Evolutionary conservation across 2,888 invertebrate genomes (phyloP).

Genomic region (Leptopterna dolabrata): DNA sequence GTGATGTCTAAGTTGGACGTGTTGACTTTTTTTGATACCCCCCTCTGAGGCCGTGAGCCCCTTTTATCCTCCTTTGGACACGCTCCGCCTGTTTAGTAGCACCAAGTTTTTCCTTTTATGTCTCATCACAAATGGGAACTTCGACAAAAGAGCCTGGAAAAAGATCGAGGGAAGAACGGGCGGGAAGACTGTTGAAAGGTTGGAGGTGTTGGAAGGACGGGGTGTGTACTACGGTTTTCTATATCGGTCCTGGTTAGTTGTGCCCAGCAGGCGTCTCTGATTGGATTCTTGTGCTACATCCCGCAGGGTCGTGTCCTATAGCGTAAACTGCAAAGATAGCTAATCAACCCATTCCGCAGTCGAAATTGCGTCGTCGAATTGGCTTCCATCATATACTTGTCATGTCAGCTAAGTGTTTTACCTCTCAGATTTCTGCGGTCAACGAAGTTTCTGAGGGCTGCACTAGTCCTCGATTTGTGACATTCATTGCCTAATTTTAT

Average conservation of each 20-base stretch:
- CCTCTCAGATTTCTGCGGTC: no score
- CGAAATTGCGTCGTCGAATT: no score
- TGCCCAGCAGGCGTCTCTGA: background rate
- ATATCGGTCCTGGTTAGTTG: background rate
- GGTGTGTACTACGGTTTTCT: slow-evolving; percentile 30
- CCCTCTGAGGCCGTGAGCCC: slow-evolving; percentile 40
- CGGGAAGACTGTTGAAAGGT: slow-evolving; percentile 13
- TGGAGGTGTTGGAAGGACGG: background rate
- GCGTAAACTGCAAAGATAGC: background rate
- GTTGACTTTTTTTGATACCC: slow-evolving; percentile 45
- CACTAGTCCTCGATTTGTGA: no score
- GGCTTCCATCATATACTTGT: no score
- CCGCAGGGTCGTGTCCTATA: background rate
- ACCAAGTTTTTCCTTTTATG: slow-evolving; percentile 43
- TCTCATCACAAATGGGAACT: slow-evolving; percentile 43
- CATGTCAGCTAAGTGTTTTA: no score
- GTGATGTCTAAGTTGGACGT: slow-evolving; percentile 44
- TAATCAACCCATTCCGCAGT: no score
- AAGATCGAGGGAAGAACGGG: background rate
- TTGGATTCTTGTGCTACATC: background rate
- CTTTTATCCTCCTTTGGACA: slow-evolving; percentile 38
- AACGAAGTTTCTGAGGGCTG: no score
- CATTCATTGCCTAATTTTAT: no score
- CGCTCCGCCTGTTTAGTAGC: slow-evolving; percentile 31
- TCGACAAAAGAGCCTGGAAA: slow-evolving; percentile 24